A percentile compares a stretch with the other conserved stretches of the same genome.
Evolutionary conservation across 2,888 invertebrate species (phyloP).

Genomic region (Synanthedon vespiformis): DNA sequence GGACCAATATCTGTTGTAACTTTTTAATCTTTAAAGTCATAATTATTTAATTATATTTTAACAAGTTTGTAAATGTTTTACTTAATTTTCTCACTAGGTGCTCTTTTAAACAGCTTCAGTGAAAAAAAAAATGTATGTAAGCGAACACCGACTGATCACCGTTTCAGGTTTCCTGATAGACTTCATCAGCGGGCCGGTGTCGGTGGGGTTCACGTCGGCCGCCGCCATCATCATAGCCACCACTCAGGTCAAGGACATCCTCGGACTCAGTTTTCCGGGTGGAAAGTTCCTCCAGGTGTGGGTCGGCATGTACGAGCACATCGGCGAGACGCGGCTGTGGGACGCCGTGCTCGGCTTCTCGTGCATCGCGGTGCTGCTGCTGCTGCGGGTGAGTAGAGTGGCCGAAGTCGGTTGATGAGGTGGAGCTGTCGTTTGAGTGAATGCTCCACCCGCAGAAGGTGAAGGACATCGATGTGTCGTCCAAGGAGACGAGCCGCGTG

Average conservation of each 20-base stretch:
- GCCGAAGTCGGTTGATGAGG: too few species aligned
- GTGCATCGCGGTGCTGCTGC: conserved; percentile 77
- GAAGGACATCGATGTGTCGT: conserved; percentile 71
- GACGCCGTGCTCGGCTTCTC: conserved; percentile 77
- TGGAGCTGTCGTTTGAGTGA: background rate
- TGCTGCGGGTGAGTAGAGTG: conserved; percentile 72
- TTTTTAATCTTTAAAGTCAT: too few species aligned
- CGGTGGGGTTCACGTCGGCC: conserved; percentile 84
- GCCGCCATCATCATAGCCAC: conserved; percentile 86
- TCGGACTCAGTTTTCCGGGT: conserved; percentile 76
- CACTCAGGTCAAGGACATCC: conserved; percentile 81
- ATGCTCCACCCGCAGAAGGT: conserved; percentile 70
- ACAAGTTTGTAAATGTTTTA: too few species aligned
- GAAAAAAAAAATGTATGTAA: too few species aligned
- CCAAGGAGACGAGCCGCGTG: conserved; percentile 21
- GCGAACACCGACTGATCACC: conserved; percentile 2
- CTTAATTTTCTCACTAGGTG: too few species aligned
- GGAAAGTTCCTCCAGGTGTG: conserved; percentile 80
- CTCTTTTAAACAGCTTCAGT: too few species aligned
- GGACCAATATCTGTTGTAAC: too few species aligned
- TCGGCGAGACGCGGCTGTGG: conserved; percentile 76
- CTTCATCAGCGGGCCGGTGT: conserved; percentile 87
- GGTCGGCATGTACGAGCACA: conserved; percentile 77
- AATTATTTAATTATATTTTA: too few species aligned
- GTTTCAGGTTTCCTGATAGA: conserved; percentile 82